phyloP scores from a whole-genome alignment of 2,888 invertebrate species.

The Archips xylosteana region DNA sequence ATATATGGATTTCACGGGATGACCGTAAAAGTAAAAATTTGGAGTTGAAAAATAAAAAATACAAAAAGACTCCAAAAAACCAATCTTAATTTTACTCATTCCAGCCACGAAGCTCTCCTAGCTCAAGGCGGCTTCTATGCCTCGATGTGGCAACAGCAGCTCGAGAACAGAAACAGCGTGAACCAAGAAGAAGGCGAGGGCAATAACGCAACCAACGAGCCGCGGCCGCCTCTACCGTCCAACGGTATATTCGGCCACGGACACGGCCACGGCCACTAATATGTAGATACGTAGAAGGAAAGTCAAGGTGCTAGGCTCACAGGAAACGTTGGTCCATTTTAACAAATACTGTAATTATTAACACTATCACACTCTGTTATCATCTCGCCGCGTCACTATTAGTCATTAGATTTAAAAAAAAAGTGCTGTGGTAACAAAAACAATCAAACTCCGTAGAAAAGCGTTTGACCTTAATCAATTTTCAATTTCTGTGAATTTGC shows the following conservation, averaged over 20 bases:
- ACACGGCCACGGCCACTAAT: constrained; percentile 54
- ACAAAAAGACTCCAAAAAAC: too few relatives aligned
- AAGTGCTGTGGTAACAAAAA: too few relatives aligned
- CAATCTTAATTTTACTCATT: too few relatives aligned
- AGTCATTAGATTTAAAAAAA: background rate
- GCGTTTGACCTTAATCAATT: background rate
- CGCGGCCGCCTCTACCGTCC: constrained; percentile 44
- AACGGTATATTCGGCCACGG: constrained; percentile 58
- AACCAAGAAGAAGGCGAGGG: constrained; percentile 53
- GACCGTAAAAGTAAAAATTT: too few relatives aligned
- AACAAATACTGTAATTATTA: constrained; percentile 3
- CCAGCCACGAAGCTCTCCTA: constrained; percentile 90
- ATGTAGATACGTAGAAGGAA: constrained; percentile 4
- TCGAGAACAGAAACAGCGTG: constrained; percentile 83
- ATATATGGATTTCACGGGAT: too few relatives aligned
- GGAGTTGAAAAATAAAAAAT: too few relatives aligned
- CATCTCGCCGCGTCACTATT: background rate
- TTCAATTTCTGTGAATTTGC: background rate
- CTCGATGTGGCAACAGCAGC: constrained; percentile 97
- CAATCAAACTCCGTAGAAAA: background rate
- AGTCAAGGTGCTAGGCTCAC: constrained; percentile 13
- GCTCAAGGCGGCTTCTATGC: constrained; percentile 91
- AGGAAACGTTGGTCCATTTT: constrained; percentile 16
- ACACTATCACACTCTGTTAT: background rate
- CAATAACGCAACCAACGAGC: constrained; percentile 53